Percentiles rank a stretch among this genome's conserved stretches.
phyloP scores from a whole-genome alignment of 2,888 invertebrate species.

The Melikaiella ostensackeni region DNA sequence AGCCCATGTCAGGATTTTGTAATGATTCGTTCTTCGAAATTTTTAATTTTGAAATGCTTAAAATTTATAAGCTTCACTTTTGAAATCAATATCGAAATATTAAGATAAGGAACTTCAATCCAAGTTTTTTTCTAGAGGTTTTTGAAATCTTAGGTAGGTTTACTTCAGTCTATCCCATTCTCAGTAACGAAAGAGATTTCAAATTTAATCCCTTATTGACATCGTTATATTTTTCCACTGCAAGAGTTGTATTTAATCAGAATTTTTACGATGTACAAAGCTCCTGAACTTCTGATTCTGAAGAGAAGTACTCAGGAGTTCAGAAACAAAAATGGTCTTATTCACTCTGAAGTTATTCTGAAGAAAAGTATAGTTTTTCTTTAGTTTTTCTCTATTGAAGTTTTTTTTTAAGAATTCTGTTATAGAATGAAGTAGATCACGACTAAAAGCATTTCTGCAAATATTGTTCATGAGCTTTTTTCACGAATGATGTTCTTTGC shows the following conservation, averaged over 20 bases:
- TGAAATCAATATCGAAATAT: neutral
- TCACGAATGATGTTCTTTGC: neutral
- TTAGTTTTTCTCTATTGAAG: too few relatives aligned
- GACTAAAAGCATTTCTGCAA: neutral
- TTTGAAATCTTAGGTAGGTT: neutral
- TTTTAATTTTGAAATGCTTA: neutral
- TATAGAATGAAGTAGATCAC: too few relatives aligned
- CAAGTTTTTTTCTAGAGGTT: too few relatives aligned
- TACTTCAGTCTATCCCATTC: neutral
- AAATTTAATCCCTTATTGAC: slow-evolving; percentile 1
- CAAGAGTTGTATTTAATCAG: neutral
- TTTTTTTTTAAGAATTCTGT: too few relatives aligned
- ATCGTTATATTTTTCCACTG: neutral
- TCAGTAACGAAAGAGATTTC: neutral
- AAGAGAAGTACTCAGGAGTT: neutral
- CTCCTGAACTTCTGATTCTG: neutral
- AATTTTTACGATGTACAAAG: neutral
- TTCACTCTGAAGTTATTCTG: neutral
- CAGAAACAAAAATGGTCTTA: neutral
- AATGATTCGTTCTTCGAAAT: neutral
- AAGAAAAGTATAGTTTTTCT: neutral
- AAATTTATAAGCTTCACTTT: neutral
- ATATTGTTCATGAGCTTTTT: neutral
- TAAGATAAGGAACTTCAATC: too few relatives aligned
- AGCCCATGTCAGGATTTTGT: neutral